phyloP scores from a whole-genome alignment of 2,888 invertebrate genomes.

The Panorpa germanica region DNA sequence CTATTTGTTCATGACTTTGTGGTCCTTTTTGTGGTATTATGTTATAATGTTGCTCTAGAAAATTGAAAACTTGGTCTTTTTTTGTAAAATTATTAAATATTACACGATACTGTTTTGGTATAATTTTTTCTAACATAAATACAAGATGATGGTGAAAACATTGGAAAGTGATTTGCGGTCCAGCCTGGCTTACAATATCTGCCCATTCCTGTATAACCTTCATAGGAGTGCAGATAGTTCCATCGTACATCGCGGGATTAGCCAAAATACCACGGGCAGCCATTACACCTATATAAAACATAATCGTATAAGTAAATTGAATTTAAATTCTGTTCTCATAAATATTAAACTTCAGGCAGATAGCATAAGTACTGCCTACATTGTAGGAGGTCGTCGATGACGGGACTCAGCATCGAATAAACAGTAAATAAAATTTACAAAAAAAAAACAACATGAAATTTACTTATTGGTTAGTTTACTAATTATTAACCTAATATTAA shows the following conservation, averaged over 20 bases:
- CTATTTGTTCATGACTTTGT: slow-evolving; percentile 10
- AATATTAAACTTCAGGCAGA: too few relatives aligned
- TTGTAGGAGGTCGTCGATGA: too few relatives aligned
- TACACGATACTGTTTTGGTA: slow-evolving; percentile 50
- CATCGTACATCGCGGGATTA: slow-evolving; percentile 82
- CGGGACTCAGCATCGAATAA: too few relatives aligned
- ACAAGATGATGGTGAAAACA: slow-evolving; percentile 92
- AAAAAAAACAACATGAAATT: too few relatives aligned
- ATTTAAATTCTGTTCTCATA: too few relatives aligned
- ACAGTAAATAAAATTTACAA: too few relatives aligned
- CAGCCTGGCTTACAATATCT: slow-evolving; percentile 38
- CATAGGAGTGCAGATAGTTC: slow-evolving; percentile 44
- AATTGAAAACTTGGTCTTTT: slow-evolving; percentile 48
- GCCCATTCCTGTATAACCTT: slow-evolving; percentile 72
- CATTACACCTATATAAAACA: too few relatives aligned
- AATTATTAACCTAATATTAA: too few relatives aligned
- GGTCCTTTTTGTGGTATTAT: slow-evolving; percentile 23
- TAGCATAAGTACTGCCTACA: too few relatives aligned
- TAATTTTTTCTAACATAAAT: slow-evolving; percentile 78
- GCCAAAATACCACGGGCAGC: slow-evolving; percentile 74
- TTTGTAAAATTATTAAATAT: slow-evolving; percentile 60
- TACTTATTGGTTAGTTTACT: too few relatives aligned
- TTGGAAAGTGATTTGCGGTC: slow-evolving; percentile 51
- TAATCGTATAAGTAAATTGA: slow-evolving; percentile 19
- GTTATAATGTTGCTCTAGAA: slow-evolving; percentile 38